phyloP scores from a whole-genome alignment of 2,888 invertebrate genomes.

The Villa cingulata region DNA sequence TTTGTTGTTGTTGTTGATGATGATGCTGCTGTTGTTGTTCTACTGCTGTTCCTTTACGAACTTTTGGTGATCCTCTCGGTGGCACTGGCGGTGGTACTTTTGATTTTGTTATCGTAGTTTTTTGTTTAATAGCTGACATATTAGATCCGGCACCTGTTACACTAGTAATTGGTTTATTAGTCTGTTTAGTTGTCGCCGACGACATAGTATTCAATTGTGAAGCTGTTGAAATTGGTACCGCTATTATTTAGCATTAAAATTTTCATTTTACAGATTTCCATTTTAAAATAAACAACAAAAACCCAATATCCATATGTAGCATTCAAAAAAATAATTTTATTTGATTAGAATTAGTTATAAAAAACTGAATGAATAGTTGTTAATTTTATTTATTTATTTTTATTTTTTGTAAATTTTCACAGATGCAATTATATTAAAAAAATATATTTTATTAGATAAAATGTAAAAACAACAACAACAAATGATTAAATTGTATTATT shows the following conservation, averaged over 20 bases:
- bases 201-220: slow-evolving; percentile 43
- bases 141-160: background rate
- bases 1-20: slow-evolving; percentile 1
- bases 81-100: slow-evolving; percentile 82
- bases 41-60: slow-evolving; percentile 32
- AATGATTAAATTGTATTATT: too few species aligned
- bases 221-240: slow-evolving; percentile 12
- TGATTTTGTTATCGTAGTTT: slow-evolving; percentile 48
- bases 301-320: background rate
- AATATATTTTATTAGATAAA: too few species aligned
- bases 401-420: too few species aligned
- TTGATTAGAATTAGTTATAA: background rate
- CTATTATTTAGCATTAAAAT: background rate
- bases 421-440: too few species aligned
- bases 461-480: too few species aligned
- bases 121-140: slow-evolving; percentile 43
- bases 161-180: slow-evolving; percentile 20
- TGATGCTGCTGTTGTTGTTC: background rate
- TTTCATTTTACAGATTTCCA: too few species aligned
- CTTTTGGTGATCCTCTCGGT: slow-evolving; percentile 64
- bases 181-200: slow-evolving; percentile 39
- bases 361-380: background rate
- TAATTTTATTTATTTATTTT: too few species aligned
- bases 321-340: background rate
- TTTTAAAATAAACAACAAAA: too few species aligned